Base-by-base conservation (phyloP, 1,140 invertebrate genomes). In the Coboldia fuscipes region DNA sequence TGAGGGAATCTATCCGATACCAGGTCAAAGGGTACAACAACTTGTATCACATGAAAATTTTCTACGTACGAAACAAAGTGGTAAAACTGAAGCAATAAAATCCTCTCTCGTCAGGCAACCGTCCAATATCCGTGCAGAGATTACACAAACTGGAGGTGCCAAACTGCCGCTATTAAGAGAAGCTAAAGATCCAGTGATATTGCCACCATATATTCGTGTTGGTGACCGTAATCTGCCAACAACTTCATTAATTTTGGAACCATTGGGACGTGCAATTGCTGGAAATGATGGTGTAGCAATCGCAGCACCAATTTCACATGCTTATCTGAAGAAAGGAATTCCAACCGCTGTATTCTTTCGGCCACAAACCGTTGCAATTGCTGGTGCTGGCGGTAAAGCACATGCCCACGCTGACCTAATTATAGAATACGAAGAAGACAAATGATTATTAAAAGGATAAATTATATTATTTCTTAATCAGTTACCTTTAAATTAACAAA, bases 321-420 rank as follows among this genome's bases (percentile, higher is more conserved):
- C 63, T 37, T 36, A 65, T 45, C 41, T 70, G 23, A 47, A 60
- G 43, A 47, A 57, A 50, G 65, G 58, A 20, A 60, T 47, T 35
- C 51, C 56, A 41, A 62, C 55, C 12, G 58, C 65, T 32, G 61
- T 76, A 14, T 48, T 66, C 24, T 72, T 70, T 42, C 59, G 65
- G 38, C 74, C 74, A 2, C 56, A 62, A 37, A 70, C 72, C 2
- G 60, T 70, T 1, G 74, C 74, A n/a, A 60, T 75, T 4, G 73
- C 61, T 8, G 74, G 74, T 2, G 70, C 70, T 9, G 73, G 73
- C 0, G 74, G 74, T 17, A 61, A 68, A 32, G 73, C 73, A 1
- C 67, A 74, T 41, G 71, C 73, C 2, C 61, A 73, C 45, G 72
- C 72, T 20, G 69, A 75, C 41, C 47, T 68, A 37, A 47, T 57